phyloP scores from a whole-genome alignment of 2,888 invertebrate genomes.

The Caenorhabditis wallacei region DNA sequence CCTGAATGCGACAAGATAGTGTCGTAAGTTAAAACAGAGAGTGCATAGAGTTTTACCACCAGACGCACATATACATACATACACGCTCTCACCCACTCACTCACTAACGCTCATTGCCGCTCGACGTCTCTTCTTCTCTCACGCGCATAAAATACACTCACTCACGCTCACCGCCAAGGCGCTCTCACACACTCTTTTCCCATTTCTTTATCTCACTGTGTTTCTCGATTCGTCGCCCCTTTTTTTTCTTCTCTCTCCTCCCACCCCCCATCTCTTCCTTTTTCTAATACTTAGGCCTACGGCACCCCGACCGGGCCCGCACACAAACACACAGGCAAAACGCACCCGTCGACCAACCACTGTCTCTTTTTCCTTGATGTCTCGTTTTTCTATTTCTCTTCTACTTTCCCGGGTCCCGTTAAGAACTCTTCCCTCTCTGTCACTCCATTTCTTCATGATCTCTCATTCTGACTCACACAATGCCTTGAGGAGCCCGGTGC shows the following conservation, averaged over 20 bases:
- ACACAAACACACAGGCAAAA: conserved; percentile 54
- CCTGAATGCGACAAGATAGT: conserved; percentile 68
- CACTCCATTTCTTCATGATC: conserved; percentile 24
- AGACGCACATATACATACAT: conserved; percentile 66
- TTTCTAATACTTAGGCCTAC: conserved; percentile 53
- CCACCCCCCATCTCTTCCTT: conserved; percentile 4
- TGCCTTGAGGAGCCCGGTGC: conserved; percentile 51
- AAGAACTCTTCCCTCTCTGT: conserved; percentile 32
- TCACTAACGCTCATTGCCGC: conserved; percentile 52
- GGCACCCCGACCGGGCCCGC: conserved; percentile 42
- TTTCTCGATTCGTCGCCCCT: conserved; percentile 39
- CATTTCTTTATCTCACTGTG: conserved; percentile 49
- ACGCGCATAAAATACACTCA: conserved; percentile 49
- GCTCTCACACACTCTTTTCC: conserved; percentile 38
- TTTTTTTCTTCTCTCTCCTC: conserved; percentile 12
- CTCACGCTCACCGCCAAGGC: conserved; percentile 56
- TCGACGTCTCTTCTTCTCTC: conserved; percentile 48
- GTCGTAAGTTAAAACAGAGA: conserved; percentile 70
- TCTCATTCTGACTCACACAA: conserved; percentile 43
- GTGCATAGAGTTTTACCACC: conserved; percentile 69
- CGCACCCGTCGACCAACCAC: conserved; percentile 42
- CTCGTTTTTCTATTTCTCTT: conserved; percentile 22
- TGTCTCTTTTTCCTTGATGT: conserved; percentile 56
- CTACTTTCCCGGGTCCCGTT: conserved; percentile 30
- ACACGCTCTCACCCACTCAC: conserved; percentile 60